Conservation (phyloP, 2,888 invertebrate genomes). For the Hydriomena furcata region DNA sequence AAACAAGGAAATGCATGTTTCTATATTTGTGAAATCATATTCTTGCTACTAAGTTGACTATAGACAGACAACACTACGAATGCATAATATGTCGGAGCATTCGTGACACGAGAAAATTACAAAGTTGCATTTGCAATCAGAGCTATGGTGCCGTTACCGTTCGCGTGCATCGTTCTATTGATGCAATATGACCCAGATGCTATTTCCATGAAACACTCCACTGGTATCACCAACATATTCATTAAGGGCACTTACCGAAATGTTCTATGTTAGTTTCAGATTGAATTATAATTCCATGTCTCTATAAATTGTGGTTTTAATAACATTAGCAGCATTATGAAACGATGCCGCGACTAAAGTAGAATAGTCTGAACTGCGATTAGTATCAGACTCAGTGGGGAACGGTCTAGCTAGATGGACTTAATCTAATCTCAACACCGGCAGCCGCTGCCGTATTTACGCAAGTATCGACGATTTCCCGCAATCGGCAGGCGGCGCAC, state of each 20-base stretch:
- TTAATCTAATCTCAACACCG: slow-evolving; percentile 52
- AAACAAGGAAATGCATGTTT: slow-evolving; percentile 5
- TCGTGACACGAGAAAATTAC: slow-evolving; percentile 66
- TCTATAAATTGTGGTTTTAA: slow-evolving; percentile 17
- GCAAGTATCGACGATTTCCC: slow-evolving; percentile 74
- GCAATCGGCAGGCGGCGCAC: slow-evolving; percentile 67
- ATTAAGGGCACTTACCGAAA: neutral
- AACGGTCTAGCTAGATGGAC: slow-evolving; percentile 44
- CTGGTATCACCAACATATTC: slow-evolving; percentile 29
- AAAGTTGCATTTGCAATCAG: slow-evolving; percentile 62
- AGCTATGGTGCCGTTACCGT: slow-evolving; percentile 65
- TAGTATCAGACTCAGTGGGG: slow-evolving; percentile 38
- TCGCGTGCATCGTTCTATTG: slow-evolving; percentile 73
- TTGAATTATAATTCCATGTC: neutral
- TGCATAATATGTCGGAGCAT: slow-evolving; percentile 41
- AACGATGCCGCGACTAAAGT: slow-evolving; percentile 26
- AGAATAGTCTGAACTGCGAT: slow-evolving; percentile 41
- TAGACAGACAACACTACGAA: slow-evolving; percentile 10
- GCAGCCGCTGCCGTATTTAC: slow-evolving; percentile 68
- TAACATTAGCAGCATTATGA: slow-evolving; percentile 21
- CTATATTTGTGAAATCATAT: slow-evolving; percentile 3
- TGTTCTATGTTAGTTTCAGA: neutral
- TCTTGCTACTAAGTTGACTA: neutral
- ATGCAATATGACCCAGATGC: slow-evolving; percentile 75
- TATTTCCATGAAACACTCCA: slow-evolving; percentile 63